Base-by-base conservation (phyloP, 2,113 vertebrate species). In the Bubo blakistoni region DNA sequence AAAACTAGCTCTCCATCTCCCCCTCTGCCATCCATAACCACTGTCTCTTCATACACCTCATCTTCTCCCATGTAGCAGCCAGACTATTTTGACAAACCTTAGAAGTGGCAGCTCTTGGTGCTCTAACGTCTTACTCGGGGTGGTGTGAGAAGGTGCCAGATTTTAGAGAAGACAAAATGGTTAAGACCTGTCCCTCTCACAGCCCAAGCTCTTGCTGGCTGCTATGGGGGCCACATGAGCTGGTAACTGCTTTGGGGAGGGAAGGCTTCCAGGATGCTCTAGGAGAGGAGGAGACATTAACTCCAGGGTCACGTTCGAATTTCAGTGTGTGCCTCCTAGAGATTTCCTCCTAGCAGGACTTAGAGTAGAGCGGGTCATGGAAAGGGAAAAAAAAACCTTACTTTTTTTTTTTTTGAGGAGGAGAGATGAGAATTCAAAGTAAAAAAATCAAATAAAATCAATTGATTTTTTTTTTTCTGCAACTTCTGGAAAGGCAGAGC, bases 211-310 rank as follows among this genome's bases (percentile, higher is more conserved):
- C 61, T 74, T 0, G 0, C 42, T 42, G 65, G 13, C 30, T 77
- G 38, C 51, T 76, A 11, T 6, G 29, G 26, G 24, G 26, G 8
- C 52, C 32, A 42, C 0, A 0, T 0, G 1, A 44, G 9, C 25
- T 54, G 32, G 7, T 26, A 30, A 38, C 25, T 52, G 44, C 40
- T 82, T 25, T 72, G 29, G 18, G 38, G 21, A 74, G 19, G 57
- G 24, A 88, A 79, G 38, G 26, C 26, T 86, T 83, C 47, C 52
- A 47, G 40, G 44, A 15, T 73, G 59, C n/a, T 81, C 30, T 30
- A 32, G 46, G 32, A 81, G 27, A 81, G 30, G 24, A 65, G 21
- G 24, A 55, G 62, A n/a, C 3, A 1, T n/a, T 63, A 74, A 55
- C 26, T 66, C 21, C 57, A 63, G 47, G 19, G 9, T 71, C 46